Percentiles rank a stretch among this genome's conserved stretches.
Conservation (phyloP, 2,797 vertebrate genomes). For the Leptoclinus maculatus region DNA sequence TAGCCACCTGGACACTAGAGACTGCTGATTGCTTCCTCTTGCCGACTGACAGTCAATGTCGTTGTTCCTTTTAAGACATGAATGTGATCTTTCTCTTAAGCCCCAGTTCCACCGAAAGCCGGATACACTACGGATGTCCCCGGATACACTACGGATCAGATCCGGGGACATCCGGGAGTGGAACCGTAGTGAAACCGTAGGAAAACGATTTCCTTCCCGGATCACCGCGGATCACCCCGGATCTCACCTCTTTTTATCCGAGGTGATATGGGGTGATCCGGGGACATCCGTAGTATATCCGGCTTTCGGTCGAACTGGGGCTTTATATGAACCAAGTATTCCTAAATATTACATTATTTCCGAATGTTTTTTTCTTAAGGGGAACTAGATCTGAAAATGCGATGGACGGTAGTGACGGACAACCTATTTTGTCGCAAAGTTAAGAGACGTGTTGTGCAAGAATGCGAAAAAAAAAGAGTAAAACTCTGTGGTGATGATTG, state of each 20-base stretch:
- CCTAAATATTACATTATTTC: not conserved
- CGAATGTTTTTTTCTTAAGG: not conserved
- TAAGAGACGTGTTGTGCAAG: not conserved
- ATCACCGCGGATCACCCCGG: too few relatives aligned
- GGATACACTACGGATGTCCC: too few relatives aligned
- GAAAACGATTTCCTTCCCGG: too few relatives aligned
- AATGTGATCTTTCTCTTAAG: not conserved
- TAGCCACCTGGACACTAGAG: not conserved
- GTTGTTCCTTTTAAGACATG: too few relatives aligned
- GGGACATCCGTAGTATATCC: too few relatives aligned
- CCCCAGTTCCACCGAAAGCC: too few relatives aligned
- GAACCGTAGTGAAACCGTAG: too few relatives aligned
- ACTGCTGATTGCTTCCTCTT: not conserved
- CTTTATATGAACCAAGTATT: not conserved
- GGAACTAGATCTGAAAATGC: not conserved
- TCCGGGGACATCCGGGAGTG: too few relatives aligned
- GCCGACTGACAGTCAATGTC: not conserved
- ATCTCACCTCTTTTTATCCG: too few relatives aligned
- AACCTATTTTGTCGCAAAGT: not conserved
- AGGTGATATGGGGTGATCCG: too few relatives aligned
- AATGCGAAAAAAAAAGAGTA: not conserved
- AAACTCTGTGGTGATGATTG: slow-evolving; percentile 12
- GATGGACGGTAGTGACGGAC: not conserved
- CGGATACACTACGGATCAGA: too few relatives aligned
- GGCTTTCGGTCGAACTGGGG: too few relatives aligned